Base-by-base conservation (phyloP, 2,797 vertebrate species). In the Microhierax caerulescens region DNA sequence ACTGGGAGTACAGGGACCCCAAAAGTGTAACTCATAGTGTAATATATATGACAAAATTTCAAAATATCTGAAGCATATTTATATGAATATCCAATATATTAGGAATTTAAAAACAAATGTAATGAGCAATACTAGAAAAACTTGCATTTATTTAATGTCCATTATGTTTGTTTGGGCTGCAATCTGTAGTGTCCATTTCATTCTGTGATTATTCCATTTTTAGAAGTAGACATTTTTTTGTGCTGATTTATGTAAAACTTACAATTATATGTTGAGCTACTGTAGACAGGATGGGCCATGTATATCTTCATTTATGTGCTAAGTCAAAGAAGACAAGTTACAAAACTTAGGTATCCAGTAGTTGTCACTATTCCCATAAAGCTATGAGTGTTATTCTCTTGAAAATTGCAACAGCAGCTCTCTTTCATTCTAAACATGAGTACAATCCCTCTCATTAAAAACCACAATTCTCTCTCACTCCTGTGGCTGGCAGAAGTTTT, bases 281-380 rank as follows among this genome's bases (percentile, higher is more conserved):
- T 43, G 27, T 17, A 88, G 89, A 67, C 14, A 68, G 59, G 7
- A 51, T 68, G 28, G 25, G 41, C 27, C 27, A 41, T 10, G 30
- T n/a, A 27, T 41, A n/a, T 47, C 48, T 85, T 85, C 76, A 47
- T 85, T 94, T 84, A 80, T 74, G 27, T 56, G 39, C 21, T 54
- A 59, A 94, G 57, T 87, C 67, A 92, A 65, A 79, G 63, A 87
- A 82, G 25, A 85, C 74, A 69, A 63, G 60, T 77, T 91, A 68
- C 0, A 0, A 94, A 91, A 94, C 0, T 0, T 77, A 92, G 69
- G 5, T 64, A 54, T 69, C 43, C 27, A 37, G 41, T 84, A 73
- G 85, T 39, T 93, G 63, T 56, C 73, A 87, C 36, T 53, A 43
- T 18, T 43, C 41, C 16, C 41, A 45, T 50, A 68, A 70, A 85